Conservation (phyloP, 2,888 invertebrate genomes). For the Eulithis testata region DNA sequence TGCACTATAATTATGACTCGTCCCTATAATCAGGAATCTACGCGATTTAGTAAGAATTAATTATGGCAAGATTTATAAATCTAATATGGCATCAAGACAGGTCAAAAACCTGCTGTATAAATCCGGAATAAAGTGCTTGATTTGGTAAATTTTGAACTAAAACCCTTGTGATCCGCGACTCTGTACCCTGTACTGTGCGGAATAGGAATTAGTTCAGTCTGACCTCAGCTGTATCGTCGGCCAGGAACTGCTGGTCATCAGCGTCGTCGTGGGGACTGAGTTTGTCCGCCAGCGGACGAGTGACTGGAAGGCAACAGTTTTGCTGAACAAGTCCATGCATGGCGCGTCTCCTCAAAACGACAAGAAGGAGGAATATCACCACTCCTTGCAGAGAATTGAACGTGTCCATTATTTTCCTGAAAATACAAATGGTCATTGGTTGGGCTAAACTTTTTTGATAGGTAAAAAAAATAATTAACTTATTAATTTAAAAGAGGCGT, state of each 20-base stretch:
- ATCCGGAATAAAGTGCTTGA: neutral
- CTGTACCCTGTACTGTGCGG: neutral
- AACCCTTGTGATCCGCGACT: neutral
- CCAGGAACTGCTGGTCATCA: constrained; percentile 69
- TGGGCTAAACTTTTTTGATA: too few species aligned
- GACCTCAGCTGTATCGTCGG: constrained; percentile 77
- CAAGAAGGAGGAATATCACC: constrained; percentile 85
- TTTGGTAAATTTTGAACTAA: constrained; percentile 1
- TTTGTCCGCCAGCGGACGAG: constrained; percentile 64
- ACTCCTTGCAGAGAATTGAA: constrained; percentile 87
- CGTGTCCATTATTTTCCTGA: constrained; percentile 86
- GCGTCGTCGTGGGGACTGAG: constrained; percentile 73
- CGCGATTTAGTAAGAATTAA: neutral
- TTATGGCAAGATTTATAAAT: neutral
- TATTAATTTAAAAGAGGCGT: too few species aligned
- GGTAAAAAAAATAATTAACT: neutral
- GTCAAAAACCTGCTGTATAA: neutral
- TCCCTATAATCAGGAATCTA: neutral
- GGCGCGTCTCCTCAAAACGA: constrained; percentile 83
- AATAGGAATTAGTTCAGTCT: constrained; percentile 61
- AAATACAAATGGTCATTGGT: constrained; percentile 19
- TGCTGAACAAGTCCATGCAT: constrained; percentile 78
- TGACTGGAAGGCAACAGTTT: constrained; percentile 62
- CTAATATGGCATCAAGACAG: neutral
- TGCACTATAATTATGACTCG: constrained; percentile 7